phyloP scores from a whole-genome alignment of 2,888 invertebrate species.

The Dioctria linearis region DNA sequence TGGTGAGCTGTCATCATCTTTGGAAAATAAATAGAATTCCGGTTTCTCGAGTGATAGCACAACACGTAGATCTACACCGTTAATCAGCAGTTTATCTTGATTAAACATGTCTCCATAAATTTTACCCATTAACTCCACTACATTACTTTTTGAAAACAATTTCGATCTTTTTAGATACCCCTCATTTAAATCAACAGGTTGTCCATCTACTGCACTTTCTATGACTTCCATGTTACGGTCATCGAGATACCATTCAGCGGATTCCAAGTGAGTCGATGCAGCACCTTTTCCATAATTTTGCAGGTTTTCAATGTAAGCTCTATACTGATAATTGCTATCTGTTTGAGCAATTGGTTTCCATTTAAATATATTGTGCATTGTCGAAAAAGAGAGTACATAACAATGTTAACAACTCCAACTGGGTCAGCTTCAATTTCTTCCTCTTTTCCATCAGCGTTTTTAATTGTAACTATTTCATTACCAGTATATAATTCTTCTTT shows the following conservation, averaged over 20 bases:
- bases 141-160: too few relatives aligned
- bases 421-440: neutral
- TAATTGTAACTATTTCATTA: neutral
- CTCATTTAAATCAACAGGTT: too few relatives aligned
- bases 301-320: conserved; percentile 50
- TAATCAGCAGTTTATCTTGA: too few relatives aligned
- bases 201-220: neutral
- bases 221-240: neutral
- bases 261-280: conserved; percentile 26
- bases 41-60: too few relatives aligned
- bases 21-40: too few relatives aligned
- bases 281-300: conserved; percentile 51
- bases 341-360: conserved; percentile 50
- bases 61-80: too few relatives aligned
- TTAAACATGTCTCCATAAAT: too few relatives aligned
- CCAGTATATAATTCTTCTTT: neutral
- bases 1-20: too few relatives aligned
- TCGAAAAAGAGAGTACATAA: conserved; percentile 48
- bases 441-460: neutral
- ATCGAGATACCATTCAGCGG: conserved; percentile 26
- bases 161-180: too few relatives aligned
- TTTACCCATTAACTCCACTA: too few relatives aligned
- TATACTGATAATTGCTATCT: conserved; percentile 47
- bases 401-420: conserved; percentile 42
- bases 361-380: conserved; percentile 52